Conservation (phyloP, 1,140 invertebrate genomes). For the Caenorhabditis brenneri region DNA sequence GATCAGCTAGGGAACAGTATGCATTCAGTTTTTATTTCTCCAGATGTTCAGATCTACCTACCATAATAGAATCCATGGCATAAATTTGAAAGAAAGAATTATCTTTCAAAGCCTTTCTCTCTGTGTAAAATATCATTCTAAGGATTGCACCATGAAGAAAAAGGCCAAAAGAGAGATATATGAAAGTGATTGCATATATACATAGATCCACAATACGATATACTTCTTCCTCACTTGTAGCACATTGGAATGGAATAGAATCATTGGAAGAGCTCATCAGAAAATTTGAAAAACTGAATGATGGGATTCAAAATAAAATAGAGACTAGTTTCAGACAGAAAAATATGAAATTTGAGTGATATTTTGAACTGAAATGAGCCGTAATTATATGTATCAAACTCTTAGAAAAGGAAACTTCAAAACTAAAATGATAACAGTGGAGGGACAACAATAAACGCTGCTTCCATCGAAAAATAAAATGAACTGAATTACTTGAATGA, state of each 20-base stretch:
- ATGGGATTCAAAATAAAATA: neutral
- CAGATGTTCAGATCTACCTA: too few species aligned
- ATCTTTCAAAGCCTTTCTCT: neutral
- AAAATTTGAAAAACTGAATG: neutral
- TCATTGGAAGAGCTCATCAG: neutral
- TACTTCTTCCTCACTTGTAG: neutral
- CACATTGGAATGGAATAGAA: neutral
- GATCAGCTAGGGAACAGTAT: neutral
- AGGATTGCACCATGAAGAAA: neutral
- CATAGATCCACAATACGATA: neutral
- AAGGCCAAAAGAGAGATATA: neutral
- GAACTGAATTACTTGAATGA: too few species aligned
- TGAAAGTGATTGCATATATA: neutral
- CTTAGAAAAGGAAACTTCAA: too few species aligned
- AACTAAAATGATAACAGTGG: too few species aligned
- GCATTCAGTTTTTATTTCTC: too few species aligned
- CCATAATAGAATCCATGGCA: neutral
- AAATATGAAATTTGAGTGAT: neutral
- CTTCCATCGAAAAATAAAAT: too few species aligned
- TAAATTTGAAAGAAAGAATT: neutral
- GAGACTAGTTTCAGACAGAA: neutral
- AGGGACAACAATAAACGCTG: too few species aligned
- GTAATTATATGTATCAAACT: too few species aligned
- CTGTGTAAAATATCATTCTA: neutral
- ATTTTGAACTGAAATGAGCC: neutral